These are phyloP conservation scores for Stichopus chloronotus DNA, from an alignment of 35 echinoderm and acorn worm genomes.

Conservation along the genomic window DNA sequence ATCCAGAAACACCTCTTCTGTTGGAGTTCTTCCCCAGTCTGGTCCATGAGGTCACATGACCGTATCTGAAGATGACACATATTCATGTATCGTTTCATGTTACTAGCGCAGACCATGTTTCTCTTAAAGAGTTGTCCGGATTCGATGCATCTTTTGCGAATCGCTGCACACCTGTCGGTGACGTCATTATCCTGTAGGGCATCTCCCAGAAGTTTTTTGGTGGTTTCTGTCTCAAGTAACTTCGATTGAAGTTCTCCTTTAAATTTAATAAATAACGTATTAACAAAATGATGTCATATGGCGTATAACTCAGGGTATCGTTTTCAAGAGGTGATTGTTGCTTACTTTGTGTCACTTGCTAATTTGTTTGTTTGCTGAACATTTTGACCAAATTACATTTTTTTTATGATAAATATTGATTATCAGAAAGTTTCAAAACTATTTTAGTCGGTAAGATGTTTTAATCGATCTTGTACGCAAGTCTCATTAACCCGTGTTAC, in stretches of 20 bases:
- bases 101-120: conserved; percentile 25
- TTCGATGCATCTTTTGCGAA: not conserved
- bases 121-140: conserved; percentile 3
- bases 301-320: too few species aligned
- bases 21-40: not conserved
- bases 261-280: not conserved
- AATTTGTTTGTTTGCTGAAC: too few species aligned
- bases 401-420: too few species aligned
- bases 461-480: too few species aligned
- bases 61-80: conserved; percentile 1
- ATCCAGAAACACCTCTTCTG: conserved; percentile 16
- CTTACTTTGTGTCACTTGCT: too few species aligned
- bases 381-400: too few species aligned
- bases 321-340: too few species aligned
- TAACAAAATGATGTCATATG: too few species aligned
- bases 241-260: not conserved
- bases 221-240: not conserved
- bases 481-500: too few species aligned
- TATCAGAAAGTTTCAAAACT: too few species aligned
- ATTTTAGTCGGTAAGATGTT: too few species aligned
- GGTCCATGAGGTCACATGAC: conserved; percentile 3
- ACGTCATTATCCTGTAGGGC: not conserved
- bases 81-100: conserved; percentile 26
- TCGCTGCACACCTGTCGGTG: not conserved
- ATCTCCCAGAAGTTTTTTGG: not conserved